Evolutionary conservation across 2,113 vertebrate genomes (phyloP).

Genomic region (Emydura subglobosa): DNA sequence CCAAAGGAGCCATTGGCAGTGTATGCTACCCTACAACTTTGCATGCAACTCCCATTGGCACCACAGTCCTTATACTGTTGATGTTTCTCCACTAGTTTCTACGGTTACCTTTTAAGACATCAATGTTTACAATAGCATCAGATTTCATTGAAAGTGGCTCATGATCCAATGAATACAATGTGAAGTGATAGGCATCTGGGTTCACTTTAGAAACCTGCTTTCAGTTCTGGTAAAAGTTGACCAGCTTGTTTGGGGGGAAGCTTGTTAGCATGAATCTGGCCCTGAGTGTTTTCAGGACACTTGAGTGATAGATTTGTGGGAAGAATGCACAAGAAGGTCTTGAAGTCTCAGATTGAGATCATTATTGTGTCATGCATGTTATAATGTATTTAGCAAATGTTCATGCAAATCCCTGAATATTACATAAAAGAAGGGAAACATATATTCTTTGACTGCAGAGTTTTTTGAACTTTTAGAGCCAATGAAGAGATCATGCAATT

Average conservation of each 20-base stretch:
- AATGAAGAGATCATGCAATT: not conserved
- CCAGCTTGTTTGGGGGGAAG: not conserved
- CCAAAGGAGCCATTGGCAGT: no score
- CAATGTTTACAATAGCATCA: not conserved
- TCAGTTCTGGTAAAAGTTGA: not conserved
- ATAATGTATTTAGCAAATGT: not conserved
- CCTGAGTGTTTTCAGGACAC: accelerated
- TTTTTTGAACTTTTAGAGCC: not conserved
- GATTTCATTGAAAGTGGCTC: not conserved
- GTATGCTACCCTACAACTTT: not conserved
- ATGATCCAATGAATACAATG: not conserved
- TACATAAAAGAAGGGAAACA: not conserved
- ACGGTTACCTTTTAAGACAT: not conserved
- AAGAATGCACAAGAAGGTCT: not conserved
- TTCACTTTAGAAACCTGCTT: not conserved
- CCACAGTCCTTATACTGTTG: not conserved
- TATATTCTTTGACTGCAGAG: not conserved
- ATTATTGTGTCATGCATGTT: not conserved
- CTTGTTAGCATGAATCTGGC: accelerated
- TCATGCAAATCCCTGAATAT: not conserved
- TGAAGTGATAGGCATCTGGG: not conserved
- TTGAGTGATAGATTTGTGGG: constrained; percentile 7
- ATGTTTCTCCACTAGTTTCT: not conserved
- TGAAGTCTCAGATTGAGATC: not conserved
- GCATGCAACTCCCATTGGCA: not conserved